Conservation (phyloP, 2,797 vertebrate genomes). For the Schizothorax lantsangensis region DNA sequence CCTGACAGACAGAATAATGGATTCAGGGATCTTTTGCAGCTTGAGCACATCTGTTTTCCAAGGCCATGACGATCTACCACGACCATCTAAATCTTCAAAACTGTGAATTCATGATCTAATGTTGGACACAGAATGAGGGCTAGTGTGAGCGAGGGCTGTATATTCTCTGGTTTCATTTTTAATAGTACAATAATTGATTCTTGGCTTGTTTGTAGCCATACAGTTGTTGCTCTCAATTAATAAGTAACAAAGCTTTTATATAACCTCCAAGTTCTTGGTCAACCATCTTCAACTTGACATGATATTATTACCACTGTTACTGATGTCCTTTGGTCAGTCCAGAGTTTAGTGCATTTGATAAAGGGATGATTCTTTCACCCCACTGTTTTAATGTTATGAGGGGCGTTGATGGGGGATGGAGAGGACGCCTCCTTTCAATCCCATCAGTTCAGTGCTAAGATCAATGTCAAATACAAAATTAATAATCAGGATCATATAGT, state of each 20-base stretch:
- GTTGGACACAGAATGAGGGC: slow-evolving; percentile 19
- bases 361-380: neutral
- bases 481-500: neutral
- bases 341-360: neutral
- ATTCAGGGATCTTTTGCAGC: slow-evolving; percentile 49
- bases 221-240: neutral
- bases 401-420: neutral
- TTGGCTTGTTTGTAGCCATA: neutral
- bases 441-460: neutral
- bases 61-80: slow-evolving; percentile 47
- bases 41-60: slow-evolving; percentile 36
- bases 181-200: neutral
- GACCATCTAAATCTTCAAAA: slow-evolving; percentile 43
- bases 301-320: neutral
- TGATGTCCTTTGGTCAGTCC: neutral
- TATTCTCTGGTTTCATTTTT: neutral
- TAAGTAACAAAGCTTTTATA: slow-evolving; percentile 10
- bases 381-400: slow-evolving; percentile 5
- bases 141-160: neutral
- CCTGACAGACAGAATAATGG: slow-evolving; percentile 64
- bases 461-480: slow-evolving; percentile 6
- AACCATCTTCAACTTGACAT: neutral
- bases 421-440: neutral
- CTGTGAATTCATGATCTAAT: slow-evolving; percentile 42
- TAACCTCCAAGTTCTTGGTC: neutral